Base-by-base conservation (phyloP, 2,797 vertebrate species). In the Falco berigora region DNA sequence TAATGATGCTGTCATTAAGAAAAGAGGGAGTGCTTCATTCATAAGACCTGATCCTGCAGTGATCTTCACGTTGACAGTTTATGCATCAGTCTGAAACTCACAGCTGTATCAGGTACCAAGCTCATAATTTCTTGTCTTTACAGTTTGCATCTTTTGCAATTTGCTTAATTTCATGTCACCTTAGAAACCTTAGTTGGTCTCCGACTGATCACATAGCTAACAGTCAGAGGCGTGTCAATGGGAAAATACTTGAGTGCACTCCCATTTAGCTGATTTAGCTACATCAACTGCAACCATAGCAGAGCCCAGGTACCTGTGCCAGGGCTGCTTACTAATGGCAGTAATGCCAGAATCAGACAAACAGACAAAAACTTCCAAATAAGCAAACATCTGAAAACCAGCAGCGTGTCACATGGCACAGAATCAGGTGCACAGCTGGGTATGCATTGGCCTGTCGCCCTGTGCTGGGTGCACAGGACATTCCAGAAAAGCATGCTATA, bases 1-100 rank as follows among this genome's bases (percentile, higher is more conserved):
- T 94, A 94, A 96, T 81, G 90, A 92, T 86, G 72, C 56, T 87
- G 71, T 69, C 68, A 77, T 76, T 94, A 93, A 84, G 34, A 82
- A 67, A 76, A 89, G n/a, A 88, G 22, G 18, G 34, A 44, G 18
- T 5, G 11, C 34, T 90, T 89, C 71, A 50, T 89, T 78, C 38
- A 5, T 24, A 84, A 86, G 27, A 50, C 12, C 49, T 20, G 6
- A 58, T 83, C 49, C 76, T 81, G 61, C 44, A 90, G 46, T 22
- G 49, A 96, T 71, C 50, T 85, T 52, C 56, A 34, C 0, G 0
- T 50, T 63, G 63, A 68, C 86, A 92, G 27, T 40, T 52, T 74
- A 56, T 69, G 56, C 50, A 34, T 73, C 56, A 59, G 36, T 55
- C 56, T 64, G 61, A 28, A 84, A 84, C 38, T 79, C 8, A 3